These are phyloP conservation scores for Neomorphus geoffroyi DNA, from an alignment of 2,797 vertebrate genomes.

Conservation along the genomic window DNA sequence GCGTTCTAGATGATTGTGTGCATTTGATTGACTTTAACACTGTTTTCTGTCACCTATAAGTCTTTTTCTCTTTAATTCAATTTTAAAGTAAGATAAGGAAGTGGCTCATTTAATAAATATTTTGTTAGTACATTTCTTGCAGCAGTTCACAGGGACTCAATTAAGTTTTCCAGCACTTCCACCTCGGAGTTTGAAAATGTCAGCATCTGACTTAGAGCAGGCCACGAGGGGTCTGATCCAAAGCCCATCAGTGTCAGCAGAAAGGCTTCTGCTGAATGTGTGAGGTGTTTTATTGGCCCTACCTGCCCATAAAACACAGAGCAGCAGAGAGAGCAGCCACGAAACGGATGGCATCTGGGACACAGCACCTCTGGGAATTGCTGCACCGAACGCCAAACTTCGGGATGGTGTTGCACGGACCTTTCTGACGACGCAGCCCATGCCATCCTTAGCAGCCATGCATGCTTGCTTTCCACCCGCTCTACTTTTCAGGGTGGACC, in stretches of 20 bases:
- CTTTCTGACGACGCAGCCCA: fast-evolving
- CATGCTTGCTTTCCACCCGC: fast-evolving
- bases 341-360: neutral
- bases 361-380: neutral
- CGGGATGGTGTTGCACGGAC: neutral
- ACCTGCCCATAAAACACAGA: neutral
- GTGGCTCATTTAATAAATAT: neutral
- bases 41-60: neutral
- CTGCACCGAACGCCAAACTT: fast-evolving
- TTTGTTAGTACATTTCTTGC: neutral
- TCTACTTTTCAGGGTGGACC: neutral
- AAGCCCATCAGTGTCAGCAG: neutral
- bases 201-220: neutral
- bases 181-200: neutral
- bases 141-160: neutral
- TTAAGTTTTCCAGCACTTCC: neutral
- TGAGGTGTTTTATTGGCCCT: constrained; percentile 4
- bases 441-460: fast-evolving
- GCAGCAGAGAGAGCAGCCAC: neutral
- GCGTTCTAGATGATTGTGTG: neutral
- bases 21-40: neutral
- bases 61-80: neutral
- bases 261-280: neutral
- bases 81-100: constrained; percentile 9
- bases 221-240: neutral